phyloP scores from a whole-genome alignment of 2,888 invertebrate species.

The Epistrophella euchroma region DNA sequence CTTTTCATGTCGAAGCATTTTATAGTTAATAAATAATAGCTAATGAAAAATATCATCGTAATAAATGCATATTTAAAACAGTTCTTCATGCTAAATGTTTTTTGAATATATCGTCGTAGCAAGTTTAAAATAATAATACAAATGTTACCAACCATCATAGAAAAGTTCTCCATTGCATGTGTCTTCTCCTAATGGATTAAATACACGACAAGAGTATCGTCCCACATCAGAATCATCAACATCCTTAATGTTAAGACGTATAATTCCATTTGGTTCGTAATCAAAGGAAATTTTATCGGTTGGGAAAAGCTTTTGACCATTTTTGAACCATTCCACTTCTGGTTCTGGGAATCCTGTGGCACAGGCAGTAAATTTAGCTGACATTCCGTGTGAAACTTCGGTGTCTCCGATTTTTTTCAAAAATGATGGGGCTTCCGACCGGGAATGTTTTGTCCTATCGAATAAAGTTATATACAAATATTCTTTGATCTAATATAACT shows the following conservation, averaged over 20 bases:
- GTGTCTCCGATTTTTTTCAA: conserved; percentile 95
- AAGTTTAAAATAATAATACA: not conserved
- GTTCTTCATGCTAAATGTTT: too few species aligned
- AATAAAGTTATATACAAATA: conserved; percentile 42
- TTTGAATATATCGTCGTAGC: not conserved
- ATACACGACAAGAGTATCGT: conserved; percentile 92
- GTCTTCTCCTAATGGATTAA: conserved; percentile 93
- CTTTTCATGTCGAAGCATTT: too few species aligned
- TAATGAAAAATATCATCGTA: too few species aligned
- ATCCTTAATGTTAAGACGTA: conserved; percentile 91
- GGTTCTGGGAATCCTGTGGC: conserved; percentile 94
- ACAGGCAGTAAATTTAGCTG: conserved; percentile 97
- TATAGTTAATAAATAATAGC: too few species aligned
- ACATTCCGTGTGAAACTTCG: conserved; percentile 94
- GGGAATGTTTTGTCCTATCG: conserved; percentile 88
- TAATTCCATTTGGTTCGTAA: conserved; percentile 88
- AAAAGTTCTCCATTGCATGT: conserved; percentile 91
- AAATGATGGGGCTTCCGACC: conserved; percentile 93
- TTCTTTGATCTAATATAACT: not conserved
- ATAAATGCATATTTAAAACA: too few species aligned
- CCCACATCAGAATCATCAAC: conserved; percentile 93
- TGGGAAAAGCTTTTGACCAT: conserved; percentile 91
- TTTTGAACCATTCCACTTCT: conserved; percentile 93
- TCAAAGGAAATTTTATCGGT: conserved; percentile 93
- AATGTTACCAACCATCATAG: conserved; percentile 88